Percentiles rank a stretch among this genome's conserved stretches.
These are phyloP conservation scores for Maniola jurtina DNA, from an alignment of 1,140 invertebrate species.

Conservation along the genomic window DNA sequence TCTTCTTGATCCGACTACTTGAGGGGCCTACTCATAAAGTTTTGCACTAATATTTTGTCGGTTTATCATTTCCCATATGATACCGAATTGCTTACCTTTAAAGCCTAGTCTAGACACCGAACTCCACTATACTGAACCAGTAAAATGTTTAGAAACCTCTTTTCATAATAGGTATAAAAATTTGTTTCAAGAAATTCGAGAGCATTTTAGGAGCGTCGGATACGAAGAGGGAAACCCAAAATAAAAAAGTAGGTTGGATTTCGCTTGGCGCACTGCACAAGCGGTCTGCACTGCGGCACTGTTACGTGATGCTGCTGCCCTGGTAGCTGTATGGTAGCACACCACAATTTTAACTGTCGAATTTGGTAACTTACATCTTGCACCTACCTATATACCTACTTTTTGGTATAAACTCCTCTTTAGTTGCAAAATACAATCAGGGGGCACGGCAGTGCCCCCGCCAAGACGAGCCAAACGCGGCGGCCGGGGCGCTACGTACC, in stretches of 20 bases:
- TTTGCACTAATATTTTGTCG: too few species aligned
- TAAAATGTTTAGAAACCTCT: neutral
- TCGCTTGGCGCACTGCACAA: slow-evolving; percentile 29
- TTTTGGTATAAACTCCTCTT: too few species aligned
- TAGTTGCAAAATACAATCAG: too few species aligned
- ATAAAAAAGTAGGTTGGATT: slow-evolving; percentile 32
- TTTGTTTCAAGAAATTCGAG: neutral
- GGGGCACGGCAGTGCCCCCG: too few species aligned
- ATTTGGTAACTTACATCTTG: neutral
- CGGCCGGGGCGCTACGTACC: too few species aligned
- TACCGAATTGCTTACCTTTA: too few species aligned
- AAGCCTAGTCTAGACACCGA: too few species aligned
- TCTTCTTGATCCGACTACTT: neutral
- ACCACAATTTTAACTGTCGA: slow-evolving; percentile 7
- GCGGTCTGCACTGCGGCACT: slow-evolving; percentile 61
- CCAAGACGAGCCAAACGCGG: too few species aligned
- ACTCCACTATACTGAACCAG: neutral
- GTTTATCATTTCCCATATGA: too few species aligned
- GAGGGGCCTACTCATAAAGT: too few species aligned
- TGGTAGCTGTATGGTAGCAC: slow-evolving; percentile 27
- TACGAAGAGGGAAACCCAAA: slow-evolving; percentile 21
- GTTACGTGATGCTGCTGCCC: slow-evolving; percentile 60
- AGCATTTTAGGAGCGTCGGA: slow-evolving; percentile 21
- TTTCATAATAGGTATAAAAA: neutral
- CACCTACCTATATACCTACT: neutral